Percentiles rank a stretch among this genome's conserved stretches.
Conservation (phyloP, 2,888 invertebrate genomes). For the Tholera decimalis region DNA sequence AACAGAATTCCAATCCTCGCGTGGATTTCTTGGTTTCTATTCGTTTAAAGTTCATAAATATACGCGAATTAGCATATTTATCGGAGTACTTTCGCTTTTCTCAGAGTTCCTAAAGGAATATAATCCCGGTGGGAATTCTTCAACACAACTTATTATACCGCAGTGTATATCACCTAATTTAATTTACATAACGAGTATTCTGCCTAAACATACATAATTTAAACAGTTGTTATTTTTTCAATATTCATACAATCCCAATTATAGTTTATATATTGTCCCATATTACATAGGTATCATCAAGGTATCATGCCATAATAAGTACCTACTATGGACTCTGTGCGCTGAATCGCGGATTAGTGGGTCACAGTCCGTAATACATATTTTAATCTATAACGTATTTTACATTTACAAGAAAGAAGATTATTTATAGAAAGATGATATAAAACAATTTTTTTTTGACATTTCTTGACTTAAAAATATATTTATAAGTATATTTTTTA, state of each 20-base stretch:
- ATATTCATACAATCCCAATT: neutral
- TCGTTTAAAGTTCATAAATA: too few relatives aligned
- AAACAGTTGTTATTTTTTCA: neutral
- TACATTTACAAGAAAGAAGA: too few relatives aligned
- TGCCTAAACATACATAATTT: neutral
- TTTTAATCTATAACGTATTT: too few relatives aligned
- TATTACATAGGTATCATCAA: too few relatives aligned
- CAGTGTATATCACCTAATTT: neutral
- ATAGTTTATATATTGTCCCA: neutral
- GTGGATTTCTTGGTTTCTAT: too few relatives aligned
- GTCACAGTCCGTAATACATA: too few relatives aligned
- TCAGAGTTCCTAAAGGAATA: neutral
- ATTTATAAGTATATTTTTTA: too few relatives aligned
- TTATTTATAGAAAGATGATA: too few relatives aligned
- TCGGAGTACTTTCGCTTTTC: neutral
- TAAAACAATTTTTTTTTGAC: too few relatives aligned
- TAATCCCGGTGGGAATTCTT: neutral
- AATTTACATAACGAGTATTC: neutral
- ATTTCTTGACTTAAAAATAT: too few relatives aligned
- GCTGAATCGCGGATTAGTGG: too few relatives aligned
- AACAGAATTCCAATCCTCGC: too few relatives aligned
- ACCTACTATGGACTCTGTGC: slow-evolving; percentile 10
- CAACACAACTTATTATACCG: neutral
- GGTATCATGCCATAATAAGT: neutral
- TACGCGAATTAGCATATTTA: neutral